phyloP scores from a whole-genome alignment of 2,888 invertebrate species.

The Campoplex nolae region DNA sequence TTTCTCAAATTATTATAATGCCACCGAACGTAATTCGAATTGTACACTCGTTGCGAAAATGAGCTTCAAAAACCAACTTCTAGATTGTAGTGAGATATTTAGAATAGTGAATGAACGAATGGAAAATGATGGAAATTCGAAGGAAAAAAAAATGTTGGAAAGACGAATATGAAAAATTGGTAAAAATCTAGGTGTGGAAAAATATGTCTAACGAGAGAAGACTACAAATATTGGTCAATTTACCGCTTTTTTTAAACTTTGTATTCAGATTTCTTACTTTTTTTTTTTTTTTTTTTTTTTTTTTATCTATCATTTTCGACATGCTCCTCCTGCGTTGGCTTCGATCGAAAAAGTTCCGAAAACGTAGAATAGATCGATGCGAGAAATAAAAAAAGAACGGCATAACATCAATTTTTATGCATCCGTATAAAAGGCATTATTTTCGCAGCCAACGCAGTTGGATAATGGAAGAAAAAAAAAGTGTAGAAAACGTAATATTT shows the following conservation, averaged over 20 bases:
- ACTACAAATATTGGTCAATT: neutral
- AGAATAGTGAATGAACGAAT: conserved; percentile 3
- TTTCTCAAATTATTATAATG: neutral
- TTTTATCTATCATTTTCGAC: conserved; percentile 15
- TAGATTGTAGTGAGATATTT: conserved; percentile 20
- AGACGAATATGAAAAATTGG: neutral
- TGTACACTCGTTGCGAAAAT: neutral
- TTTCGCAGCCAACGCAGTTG: neutral
- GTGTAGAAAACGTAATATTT: neutral
- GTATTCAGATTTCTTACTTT: neutral
- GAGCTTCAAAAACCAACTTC: neutral
- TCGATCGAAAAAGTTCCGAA: neutral
- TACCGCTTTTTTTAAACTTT: neutral
- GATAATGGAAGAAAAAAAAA: conserved; percentile 4
- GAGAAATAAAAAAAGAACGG: neutral
- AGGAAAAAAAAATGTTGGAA: neutral
- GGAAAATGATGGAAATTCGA: neutral
- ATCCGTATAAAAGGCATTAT: neutral
- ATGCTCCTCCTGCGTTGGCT: conserved; percentile 56
- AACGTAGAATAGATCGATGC: neutral
- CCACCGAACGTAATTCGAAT: neutral
- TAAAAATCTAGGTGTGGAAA: neutral
- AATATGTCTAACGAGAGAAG: neutral
- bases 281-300: no score
- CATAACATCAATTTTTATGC: neutral